These are phyloP conservation scores for Ephydatia muelleri DNA, from an alignment of 37 sponge, comb jelly and placozoan species.

Conservation along the genomic window DNA sequence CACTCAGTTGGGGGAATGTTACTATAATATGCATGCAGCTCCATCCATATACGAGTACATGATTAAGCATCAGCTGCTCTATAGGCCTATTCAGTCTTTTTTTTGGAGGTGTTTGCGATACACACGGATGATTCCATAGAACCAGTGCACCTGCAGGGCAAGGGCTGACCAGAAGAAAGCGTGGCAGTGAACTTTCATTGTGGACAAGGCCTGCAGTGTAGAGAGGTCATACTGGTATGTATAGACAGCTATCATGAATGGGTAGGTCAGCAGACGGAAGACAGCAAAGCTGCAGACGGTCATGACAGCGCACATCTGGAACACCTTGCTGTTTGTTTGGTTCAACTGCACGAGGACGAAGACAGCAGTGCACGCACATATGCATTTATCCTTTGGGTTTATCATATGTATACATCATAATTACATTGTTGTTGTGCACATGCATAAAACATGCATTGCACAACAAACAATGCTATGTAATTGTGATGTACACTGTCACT, in stretches of 20 bases:
- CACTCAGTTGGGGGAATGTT: neutral
- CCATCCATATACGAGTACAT: too few species aligned
- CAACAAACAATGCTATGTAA: too few species aligned
- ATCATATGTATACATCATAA: too few species aligned
- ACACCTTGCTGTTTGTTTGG: neutral
- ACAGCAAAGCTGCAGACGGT: conserved; percentile 13
- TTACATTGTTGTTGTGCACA: too few species aligned
- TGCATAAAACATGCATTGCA: too few species aligned
- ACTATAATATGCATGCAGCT: too few species aligned
- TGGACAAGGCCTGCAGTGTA: neutral
- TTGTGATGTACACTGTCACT: too few species aligned
- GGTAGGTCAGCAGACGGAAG: conserved; percentile 17
- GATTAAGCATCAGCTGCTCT: neutral
- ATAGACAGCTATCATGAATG: conserved; percentile 21
- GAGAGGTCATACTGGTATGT: conserved; percentile 23
- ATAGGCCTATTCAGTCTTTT: neutral
- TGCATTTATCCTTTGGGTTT: too few species aligned
- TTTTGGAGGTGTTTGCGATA: neutral
- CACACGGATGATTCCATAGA: neutral
- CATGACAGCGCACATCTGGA: conserved; percentile 21
- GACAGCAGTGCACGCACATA: neutral
- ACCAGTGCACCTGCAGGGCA: conserved; percentile 34
- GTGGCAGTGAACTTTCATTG: conserved; percentile 28
- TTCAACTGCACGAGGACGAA: neutral
- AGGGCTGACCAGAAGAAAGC: neutral